These are phyloP conservation scores for Manis crassicaudata DNA, from an alignment of 2,797 vertebrate species.

Conservation along the genomic window DNA sequence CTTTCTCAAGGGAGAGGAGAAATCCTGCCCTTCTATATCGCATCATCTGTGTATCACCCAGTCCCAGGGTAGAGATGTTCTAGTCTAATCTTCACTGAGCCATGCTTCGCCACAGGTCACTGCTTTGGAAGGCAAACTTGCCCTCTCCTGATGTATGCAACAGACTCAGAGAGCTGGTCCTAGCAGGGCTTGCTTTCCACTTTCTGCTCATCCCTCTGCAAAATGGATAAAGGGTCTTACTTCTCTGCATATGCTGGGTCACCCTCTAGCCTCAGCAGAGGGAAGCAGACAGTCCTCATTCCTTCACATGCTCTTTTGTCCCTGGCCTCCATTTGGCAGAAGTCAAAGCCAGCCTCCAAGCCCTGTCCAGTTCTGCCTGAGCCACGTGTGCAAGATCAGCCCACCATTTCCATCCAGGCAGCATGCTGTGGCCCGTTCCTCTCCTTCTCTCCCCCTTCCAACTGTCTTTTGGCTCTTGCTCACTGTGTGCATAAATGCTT, in stretches of 20 bases:
- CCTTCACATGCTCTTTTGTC: neutral
- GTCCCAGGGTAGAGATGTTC: neutral
- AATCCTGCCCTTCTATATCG: neutral
- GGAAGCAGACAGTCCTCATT: neutral
- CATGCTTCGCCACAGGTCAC: neutral
- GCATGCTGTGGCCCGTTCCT: fast-evolving
- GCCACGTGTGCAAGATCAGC: neutral
- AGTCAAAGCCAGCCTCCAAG: neutral
- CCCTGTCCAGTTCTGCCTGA: neutral
- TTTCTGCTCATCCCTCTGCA: neutral
- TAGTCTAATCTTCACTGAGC: neutral
- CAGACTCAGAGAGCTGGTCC: neutral
- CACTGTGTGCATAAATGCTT: neutral
- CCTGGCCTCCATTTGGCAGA: neutral
- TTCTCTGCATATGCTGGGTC: neutral
- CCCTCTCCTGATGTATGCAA: neutral
- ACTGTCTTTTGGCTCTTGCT: neutral
- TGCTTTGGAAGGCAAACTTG: fast-evolving
- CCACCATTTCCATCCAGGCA: neutral
- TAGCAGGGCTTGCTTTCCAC: neutral
- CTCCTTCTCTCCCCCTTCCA: neutral
- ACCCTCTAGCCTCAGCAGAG: neutral
- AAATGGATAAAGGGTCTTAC: neutral
- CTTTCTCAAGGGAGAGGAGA: neutral
- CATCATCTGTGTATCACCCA: neutral